Conservation (phyloP, 37 sponge, comb jelly and placozoan genomes). For the Ianthella basta region DNA sequence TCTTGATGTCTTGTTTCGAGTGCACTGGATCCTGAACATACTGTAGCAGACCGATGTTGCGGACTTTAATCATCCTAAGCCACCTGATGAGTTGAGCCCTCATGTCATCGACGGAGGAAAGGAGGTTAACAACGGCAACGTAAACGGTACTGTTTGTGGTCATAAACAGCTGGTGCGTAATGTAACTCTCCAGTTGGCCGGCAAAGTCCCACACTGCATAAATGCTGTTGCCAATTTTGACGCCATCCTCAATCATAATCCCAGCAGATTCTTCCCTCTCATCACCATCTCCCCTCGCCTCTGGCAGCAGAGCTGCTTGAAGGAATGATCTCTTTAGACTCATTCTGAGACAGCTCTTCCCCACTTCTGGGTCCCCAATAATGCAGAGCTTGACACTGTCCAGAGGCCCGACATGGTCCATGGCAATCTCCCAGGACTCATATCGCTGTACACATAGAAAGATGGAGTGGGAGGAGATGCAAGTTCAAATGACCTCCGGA, state of each 20-base stretch:
- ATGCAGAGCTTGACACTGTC: slow-evolving; percentile 80
- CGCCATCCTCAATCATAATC: slow-evolving; percentile 48
- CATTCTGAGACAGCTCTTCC: slow-evolving; percentile 70
- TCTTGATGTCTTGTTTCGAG: not conserved
- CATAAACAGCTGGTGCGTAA: slow-evolving; percentile 81
- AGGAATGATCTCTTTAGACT: slow-evolving; percentile 29
- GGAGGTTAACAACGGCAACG: slow-evolving; percentile 61
- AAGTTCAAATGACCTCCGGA: not conserved
- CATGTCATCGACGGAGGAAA: slow-evolving; percentile 23
- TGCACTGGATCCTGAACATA: not conserved
- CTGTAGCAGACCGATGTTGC: slow-evolving; percentile 69
- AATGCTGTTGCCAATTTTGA: slow-evolving; percentile 45
- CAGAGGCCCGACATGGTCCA: slow-evolving; percentile 47
- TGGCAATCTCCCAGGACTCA: slow-evolving; percentile 68
- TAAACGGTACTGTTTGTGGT: slow-evolving; percentile 75
- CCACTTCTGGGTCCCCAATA: slow-evolving; percentile 61
- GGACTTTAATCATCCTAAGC: slow-evolving; percentile 73
- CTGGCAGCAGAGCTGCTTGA: slow-evolving; percentile 11
- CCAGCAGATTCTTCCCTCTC: slow-evolving; percentile 47
- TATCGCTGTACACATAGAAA: slow-evolving; percentile 49
- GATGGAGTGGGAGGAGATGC: not conserved
- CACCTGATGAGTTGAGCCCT: slow-evolving; percentile 53
- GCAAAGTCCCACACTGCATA: slow-evolving; percentile 86
- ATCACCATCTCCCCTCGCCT: slow-evolving; percentile 36
- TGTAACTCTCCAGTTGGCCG: slow-evolving; percentile 75